These are phyloP conservation scores for Bembecia ichneumoniformis DNA, from an alignment of 2,888 invertebrate species.

Conservation along the genomic window DNA sequence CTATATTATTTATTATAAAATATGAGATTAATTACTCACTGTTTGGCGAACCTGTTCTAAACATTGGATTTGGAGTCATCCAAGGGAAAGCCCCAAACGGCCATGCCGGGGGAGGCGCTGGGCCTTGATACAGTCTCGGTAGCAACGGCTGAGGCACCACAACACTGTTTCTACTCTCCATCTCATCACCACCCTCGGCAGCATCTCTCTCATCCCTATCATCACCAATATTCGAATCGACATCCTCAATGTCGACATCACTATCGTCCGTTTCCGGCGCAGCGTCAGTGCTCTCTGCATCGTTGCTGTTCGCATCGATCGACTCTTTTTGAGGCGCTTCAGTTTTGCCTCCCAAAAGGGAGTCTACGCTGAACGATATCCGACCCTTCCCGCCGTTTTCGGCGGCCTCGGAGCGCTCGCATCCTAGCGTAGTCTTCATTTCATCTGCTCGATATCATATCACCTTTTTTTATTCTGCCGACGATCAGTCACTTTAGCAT, in stretches of 20 bases:
- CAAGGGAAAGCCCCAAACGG: slow-evolving; percentile 78
- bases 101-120: slow-evolving; percentile 69
- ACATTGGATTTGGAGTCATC: slow-evolving; percentile 75
- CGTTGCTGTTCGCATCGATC: slow-evolving; percentile 45
- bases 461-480: slow-evolving; percentile 13
- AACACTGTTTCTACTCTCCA: slow-evolving; percentile 66
- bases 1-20: too few relatives aligned
- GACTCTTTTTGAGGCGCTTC: slow-evolving; percentile 38
- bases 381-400: slow-evolving; percentile 73
- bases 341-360: slow-evolving; percentile 64
- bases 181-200: slow-evolving; percentile 57
- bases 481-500: slow-evolving; percentile 3
- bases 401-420: slow-evolving; percentile 64
- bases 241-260: slow-evolving; percentile 65
- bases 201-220: slow-evolving; percentile 58
- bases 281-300: slow-evolving; percentile 51
- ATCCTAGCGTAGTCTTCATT: slow-evolving; percentile 69
- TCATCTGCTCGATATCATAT: slow-evolving; percentile 61
- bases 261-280: slow-evolving; percentile 56
- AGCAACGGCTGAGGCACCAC: slow-evolving; percentile 78
- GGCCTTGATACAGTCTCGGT: slow-evolving; percentile 72
- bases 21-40: slow-evolving; percentile 45
- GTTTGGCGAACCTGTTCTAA: slow-evolving; percentile 72
- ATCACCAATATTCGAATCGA: slow-evolving; percentile 53
- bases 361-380: slow-evolving; percentile 82